phyloP scores from a whole-genome alignment of 2,888 invertebrate species.

The Pediacus dermestoides region DNA sequence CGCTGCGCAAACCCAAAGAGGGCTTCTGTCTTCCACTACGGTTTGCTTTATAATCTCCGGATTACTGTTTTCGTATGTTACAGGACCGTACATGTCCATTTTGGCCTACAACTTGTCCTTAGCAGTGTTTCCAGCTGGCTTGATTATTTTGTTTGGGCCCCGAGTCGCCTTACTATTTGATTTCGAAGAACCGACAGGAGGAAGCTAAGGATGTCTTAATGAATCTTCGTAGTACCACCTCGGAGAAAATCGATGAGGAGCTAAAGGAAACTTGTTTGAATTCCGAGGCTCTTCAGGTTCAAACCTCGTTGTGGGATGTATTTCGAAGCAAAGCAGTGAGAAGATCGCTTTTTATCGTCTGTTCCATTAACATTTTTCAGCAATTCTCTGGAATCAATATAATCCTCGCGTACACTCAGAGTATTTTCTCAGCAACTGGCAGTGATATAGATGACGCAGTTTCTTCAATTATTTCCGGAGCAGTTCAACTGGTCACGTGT shows the following conservation, averaged over 20 bases:
- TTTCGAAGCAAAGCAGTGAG: slow-evolving; percentile 12
- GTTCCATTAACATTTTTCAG: too few species aligned
- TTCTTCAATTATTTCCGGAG: slow-evolving; percentile 50
- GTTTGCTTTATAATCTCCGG: slow-evolving; percentile 66
- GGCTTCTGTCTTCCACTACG: slow-evolving; percentile 65
- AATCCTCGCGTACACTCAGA: slow-evolving; percentile 27
- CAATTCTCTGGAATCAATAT: slow-evolving; percentile 49
- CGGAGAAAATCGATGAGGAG: slow-evolving; percentile 46
- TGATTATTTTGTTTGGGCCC: slow-evolving; percentile 9
- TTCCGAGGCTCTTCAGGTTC: slow-evolving; percentile 11
- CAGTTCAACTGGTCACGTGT: slow-evolving; percentile 5
- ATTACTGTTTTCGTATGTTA: slow-evolving; percentile 52
- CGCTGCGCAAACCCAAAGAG: slow-evolving; percentile 70
- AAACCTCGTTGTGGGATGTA: slow-evolving; percentile 10
- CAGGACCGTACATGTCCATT: slow-evolving; percentile 20
- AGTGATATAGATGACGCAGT: slow-evolving; percentile 26
- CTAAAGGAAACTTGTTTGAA: slow-evolving; percentile 10
- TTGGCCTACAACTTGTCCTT: slow-evolving; percentile 15
- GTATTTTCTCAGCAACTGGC: slow-evolving; percentile 56
- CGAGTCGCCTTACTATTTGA: slow-evolving; percentile 21
- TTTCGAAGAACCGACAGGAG: slow-evolving; percentile 52
- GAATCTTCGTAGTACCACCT: slow-evolving; percentile 40
- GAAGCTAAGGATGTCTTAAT: slow-evolving; percentile 55
- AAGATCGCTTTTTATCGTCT: slow-evolving; percentile 19
- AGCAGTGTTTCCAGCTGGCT: slow-evolving; percentile 8